A percentile compares a stretch with the other conserved stretches of the same genome.
Evolutionary conservation across 1,140 invertebrate genomes (phyloP).

Genomic region (Trachymyrmex cornetzi): DNA sequence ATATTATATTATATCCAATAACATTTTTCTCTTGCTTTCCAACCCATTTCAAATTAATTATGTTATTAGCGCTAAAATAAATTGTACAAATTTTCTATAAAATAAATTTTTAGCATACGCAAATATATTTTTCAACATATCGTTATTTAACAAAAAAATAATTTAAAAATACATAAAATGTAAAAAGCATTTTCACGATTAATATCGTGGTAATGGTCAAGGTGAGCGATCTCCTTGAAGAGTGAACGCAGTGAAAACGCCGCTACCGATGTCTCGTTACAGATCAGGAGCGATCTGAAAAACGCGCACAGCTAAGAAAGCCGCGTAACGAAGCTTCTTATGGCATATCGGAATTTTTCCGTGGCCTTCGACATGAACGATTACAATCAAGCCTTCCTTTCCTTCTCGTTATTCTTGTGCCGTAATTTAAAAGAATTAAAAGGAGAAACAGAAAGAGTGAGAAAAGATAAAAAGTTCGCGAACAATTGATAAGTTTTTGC

Average conservation of each 20-base stretch:
- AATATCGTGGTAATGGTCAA: slow-evolving; percentile 50
- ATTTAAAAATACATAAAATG: neutral
- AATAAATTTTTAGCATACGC: neutral
- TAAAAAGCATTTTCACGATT: slow-evolving; percentile 23
- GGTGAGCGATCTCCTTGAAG: slow-evolving; percentile 34
- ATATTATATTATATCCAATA: neutral
- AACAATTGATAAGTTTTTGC: slow-evolving; percentile 19
- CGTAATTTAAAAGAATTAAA: slow-evolving; percentile 38
- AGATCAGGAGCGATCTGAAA: slow-evolving; percentile 41
- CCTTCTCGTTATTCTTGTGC: slow-evolving; percentile 2
- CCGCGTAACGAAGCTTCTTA: slow-evolving; percentile 55
- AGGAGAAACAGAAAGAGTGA: neutral
- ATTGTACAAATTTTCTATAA: neutral
- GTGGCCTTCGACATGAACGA: slow-evolving; percentile 44
- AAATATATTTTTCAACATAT: neutral
- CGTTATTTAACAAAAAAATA: neutral
- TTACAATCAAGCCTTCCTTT: slow-evolving; percentile 49
- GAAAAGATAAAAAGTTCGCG: neutral
- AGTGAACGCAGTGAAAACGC: slow-evolving; percentile 49
- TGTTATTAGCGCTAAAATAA: neutral
- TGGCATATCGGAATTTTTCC: slow-evolving; percentile 42
- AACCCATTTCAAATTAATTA: neutral
- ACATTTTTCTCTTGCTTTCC: neutral
- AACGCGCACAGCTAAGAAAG: slow-evolving; percentile 38
- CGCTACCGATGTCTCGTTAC: slow-evolving; percentile 25